Base-by-base conservation (phyloP, 2,797 vertebrate genomes). In the Lerista edwardsae region DNA sequence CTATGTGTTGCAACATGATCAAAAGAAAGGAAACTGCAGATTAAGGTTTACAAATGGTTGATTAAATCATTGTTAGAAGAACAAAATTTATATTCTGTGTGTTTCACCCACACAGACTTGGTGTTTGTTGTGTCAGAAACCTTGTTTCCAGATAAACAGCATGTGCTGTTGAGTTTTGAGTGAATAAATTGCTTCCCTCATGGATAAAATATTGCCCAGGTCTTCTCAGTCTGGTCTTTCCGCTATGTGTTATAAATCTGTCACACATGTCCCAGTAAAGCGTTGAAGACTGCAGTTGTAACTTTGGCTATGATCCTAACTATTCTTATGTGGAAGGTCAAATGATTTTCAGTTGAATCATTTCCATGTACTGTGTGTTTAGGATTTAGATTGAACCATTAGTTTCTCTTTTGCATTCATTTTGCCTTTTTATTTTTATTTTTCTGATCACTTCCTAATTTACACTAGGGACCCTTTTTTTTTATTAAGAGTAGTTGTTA, bases 231-330 rank as follows among this genome's bases (percentile, higher is more conserved):
- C 65, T 25, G 41, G 31, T 75, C 55, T 75, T 69, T 80, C 72
- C 21, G 44, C 27, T 76, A 34, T 68, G 57, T 55, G 29, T 41
- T 79, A 57, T 71, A 87, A 76, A 76, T 84, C 76, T 84, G 55
- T 87, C 82, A 62, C 72, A 23, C 51, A 55, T 64, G 27, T 84
- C 79, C 61, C 27, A 85, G 6, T 75, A 55, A 69, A 71, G 55
- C 69, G 73, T 69, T 76, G 79, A 75, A 44, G 41, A 39, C 31
- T 80, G 47, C 41, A 57, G 36, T 74, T 74, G 69, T 47, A 80
- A 31, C n/a, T 74, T 85, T 85, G 77, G 83, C 77, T 65, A 27
- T 67, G 69, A 57, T 64, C 77, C 61, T 67, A 76, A 72, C 39
- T 3, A 21, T 23, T 84, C 34, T 64, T 47, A 76, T 62, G 55